phyloP scores from a whole-genome alignment of 1,140 invertebrate genomes.

The Cryptotermes secundus region DNA sequence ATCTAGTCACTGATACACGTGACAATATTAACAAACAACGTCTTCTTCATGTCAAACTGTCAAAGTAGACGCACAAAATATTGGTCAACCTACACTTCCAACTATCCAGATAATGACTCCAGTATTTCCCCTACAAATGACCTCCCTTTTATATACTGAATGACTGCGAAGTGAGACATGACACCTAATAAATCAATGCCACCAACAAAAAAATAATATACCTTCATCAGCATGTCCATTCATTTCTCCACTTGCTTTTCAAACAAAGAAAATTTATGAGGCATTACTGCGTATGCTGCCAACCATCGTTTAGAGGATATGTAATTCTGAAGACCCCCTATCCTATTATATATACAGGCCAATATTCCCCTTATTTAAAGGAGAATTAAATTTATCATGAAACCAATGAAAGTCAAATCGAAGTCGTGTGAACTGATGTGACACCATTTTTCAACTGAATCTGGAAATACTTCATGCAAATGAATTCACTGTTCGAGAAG shows the following conservation, averaged over 20 bases:
- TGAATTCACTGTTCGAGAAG: no score
- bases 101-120: neutral
- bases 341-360: neutral
- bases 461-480: no score
- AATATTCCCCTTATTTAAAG: no score
- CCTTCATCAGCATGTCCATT: neutral
- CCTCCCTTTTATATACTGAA: neutral
- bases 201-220: constrained; percentile 22
- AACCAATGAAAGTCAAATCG: no score
- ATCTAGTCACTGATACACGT: no score
- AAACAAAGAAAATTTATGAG: constrained; percentile 8
- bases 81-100: neutral
- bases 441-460: no score
- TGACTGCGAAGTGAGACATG: constrained; percentile 9
- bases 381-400: no score
- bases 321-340: neutral
- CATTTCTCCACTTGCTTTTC: neutral
- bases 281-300: neutral
- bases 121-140: constrained; percentile 25
- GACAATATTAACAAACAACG: no score
- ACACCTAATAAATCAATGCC: neutral
- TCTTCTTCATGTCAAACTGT: no score
- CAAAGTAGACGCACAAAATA: neutral
- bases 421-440: no score
- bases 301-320: neutral